These are phyloP conservation scores for Noctua janthe DNA, from an alignment of 2,888 invertebrate genomes.

Conservation along the genomic window DNA sequence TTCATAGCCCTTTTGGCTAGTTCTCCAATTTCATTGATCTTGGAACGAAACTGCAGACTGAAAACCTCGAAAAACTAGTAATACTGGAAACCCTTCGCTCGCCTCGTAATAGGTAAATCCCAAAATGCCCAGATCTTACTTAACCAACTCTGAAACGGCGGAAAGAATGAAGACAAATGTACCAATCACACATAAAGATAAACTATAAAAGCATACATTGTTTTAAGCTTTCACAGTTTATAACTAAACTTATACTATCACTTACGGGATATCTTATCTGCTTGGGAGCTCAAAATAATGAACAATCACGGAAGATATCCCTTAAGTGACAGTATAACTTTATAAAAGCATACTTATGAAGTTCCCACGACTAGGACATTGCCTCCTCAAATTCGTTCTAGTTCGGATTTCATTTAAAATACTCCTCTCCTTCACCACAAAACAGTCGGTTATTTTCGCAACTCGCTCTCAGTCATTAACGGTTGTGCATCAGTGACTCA, in stretches of 20 bases:
- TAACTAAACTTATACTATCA: too few species aligned
- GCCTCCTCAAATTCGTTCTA: not conserved
- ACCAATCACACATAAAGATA: too few species aligned
- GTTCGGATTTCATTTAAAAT: not conserved
- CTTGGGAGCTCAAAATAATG: too few species aligned
- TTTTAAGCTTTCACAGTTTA: too few species aligned
- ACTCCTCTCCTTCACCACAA: not conserved
- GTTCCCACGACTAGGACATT: not conserved
- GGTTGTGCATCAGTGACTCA: conserved; percentile 59
- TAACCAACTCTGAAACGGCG: too few species aligned
- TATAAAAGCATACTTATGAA: not conserved
- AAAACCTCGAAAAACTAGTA: not conserved
- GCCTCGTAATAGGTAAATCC: not conserved
- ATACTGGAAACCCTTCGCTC: not conserved
- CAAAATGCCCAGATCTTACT: not conserved
- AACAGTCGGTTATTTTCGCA: conserved; percentile 47
- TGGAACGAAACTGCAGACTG: not conserved
- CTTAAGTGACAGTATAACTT: too few species aligned
- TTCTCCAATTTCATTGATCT: not conserved
- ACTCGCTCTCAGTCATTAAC: conserved; percentile 40
- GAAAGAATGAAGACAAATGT: too few species aligned
- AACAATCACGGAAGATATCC: too few species aligned
- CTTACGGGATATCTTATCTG: too few species aligned
- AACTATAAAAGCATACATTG: too few species aligned
- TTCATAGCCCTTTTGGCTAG: not conserved